Conservation (phyloP, 2,888 invertebrate genomes). For the Synanthedon vespiformis region DNA sequence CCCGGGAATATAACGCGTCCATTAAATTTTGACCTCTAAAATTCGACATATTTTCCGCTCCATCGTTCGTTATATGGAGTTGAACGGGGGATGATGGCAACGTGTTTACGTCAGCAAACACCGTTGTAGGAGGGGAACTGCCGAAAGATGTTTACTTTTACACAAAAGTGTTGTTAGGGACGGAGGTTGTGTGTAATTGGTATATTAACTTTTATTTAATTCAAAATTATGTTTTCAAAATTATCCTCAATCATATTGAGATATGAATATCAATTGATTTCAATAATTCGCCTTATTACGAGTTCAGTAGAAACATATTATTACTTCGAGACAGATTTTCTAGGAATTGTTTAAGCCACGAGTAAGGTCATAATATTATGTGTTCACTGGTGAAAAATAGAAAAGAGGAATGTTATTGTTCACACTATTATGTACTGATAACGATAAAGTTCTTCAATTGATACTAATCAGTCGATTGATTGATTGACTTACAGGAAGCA, state of each 20-base stretch:
- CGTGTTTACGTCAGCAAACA: constrained; percentile 34
- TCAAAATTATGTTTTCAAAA: constrained; percentile 22
- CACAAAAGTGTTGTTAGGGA: constrained; percentile 26
- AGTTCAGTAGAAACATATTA: too few species aligned
- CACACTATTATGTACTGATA: too few species aligned
- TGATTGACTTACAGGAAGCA: too few species aligned
- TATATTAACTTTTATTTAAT: constrained; percentile 26
- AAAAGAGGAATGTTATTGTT: too few species aligned
- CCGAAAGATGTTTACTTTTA: constrained; percentile 39
- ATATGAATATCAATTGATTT: too few species aligned
- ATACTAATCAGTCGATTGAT: too few species aligned
- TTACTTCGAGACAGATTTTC: too few species aligned
- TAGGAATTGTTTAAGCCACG: too few species aligned
- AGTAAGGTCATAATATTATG: too few species aligned
- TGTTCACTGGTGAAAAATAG: too few species aligned
- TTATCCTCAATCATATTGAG: background rate
- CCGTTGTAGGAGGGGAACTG: constrained; percentile 33
- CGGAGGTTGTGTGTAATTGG: constrained; percentile 31
- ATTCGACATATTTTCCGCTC: constrained; percentile 13
- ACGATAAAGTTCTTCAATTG: too few species aligned
- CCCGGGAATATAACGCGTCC: constrained; percentile 31
- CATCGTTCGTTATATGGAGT: constrained; percentile 6
- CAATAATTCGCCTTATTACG: too few species aligned
- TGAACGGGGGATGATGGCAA: constrained; percentile 11
- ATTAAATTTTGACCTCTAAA: constrained; percentile 40